Evolutionary conservation across 2,797 vertebrate genomes (phyloP), one percentile per base, ranked within the genome.

Genomic region (Sebastiscus albofasciatus): DNA sequence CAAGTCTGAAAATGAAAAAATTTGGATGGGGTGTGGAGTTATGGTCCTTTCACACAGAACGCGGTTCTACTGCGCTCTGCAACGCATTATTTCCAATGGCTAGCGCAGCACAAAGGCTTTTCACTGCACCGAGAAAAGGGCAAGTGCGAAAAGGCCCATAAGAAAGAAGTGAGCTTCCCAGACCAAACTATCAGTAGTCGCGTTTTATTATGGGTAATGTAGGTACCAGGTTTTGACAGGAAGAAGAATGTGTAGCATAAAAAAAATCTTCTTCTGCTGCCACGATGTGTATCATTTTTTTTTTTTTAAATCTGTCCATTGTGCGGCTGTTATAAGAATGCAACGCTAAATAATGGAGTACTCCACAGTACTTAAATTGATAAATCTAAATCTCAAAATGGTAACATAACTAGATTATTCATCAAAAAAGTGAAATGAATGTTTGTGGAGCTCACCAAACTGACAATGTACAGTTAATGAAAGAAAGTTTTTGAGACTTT

Each of bases 71-170:
- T 42, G 39, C 0, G 0, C 39, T 42, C 39, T 3, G 39, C 6
- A 42, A 42, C 5, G 2, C 14, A 42, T 42, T 42, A 42, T 42
- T 42, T 42, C 13, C 39, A 42, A 42, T 42, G 39, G 39, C 39
- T 42, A 16, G 36, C 6, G 0, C 39, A 42, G 39, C 39, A 42
- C 39, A 42, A 42, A 0, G 6, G 39, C 39, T 42, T 42, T 42
- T 42, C 39, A 0, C 39, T 42, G 39, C 39, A 13, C 5, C 39
- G 13, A 42, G 39, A 13, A 0, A 42, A 42, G 39, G 13, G 13
- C 39, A 42, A 42, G 39, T 2, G 6, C 0, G 14, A 42, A 42
- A 42, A 42, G 0, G 39, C 5, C 0, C 39, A 3, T 42, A 42
- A 42, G 2, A 36, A 39, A 65, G 46, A 55, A 36, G 2, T 26